Percentiles rank a stretch among this genome's conserved stretches.
Conservation (phyloP, 2,797 vertebrate genomes). For the Scolopax bukidnonensis region DNA sequence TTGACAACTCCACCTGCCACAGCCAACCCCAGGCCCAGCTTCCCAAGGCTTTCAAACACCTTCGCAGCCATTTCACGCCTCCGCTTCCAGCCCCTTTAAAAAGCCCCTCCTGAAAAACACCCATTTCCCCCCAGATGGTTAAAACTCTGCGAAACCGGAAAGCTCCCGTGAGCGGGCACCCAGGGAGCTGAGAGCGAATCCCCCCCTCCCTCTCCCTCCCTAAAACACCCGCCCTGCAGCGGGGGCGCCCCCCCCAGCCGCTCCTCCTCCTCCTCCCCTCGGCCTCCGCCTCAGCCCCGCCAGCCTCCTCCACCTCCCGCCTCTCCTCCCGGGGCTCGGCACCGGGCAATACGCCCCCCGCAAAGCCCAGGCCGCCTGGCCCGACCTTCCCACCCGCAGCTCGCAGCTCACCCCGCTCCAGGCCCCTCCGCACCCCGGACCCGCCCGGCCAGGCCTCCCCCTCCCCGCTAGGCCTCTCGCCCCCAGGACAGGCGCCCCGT, state of each 20-base stretch:
- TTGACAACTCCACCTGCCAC: constrained; percentile 92
- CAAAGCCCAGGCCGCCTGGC: not conserved
- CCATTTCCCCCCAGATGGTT: fast-evolving
- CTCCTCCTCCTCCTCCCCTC: not conserved
- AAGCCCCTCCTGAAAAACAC: constrained; percentile 31
- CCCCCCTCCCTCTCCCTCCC: too few relatives aligned
- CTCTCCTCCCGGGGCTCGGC: not conserved
- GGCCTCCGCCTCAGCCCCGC: not conserved
- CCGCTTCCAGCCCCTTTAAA: not conserved
- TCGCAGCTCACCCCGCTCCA: not conserved
- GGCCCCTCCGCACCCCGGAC: too few relatives aligned
- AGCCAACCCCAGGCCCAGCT: constrained; percentile 91
- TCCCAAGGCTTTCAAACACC: constrained; percentile 92
- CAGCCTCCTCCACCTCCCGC: not conserved
- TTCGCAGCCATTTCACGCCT: constrained; percentile 81
- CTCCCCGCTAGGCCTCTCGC: not conserved
- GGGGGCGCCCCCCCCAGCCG: too few relatives aligned
- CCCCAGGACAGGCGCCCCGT: fast-evolving
- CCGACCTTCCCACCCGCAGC: too few relatives aligned
- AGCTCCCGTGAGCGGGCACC: fast-evolving
- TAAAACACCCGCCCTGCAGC: fast-evolving
- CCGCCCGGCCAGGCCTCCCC: not conserved
- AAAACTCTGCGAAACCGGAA: fast-evolving
- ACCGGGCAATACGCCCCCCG: not conserved
- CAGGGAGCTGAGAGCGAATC: fast-evolving